Conservation (phyloP, 1,140 invertebrate species). For the Pseudomyrmex sp. region DNA sequence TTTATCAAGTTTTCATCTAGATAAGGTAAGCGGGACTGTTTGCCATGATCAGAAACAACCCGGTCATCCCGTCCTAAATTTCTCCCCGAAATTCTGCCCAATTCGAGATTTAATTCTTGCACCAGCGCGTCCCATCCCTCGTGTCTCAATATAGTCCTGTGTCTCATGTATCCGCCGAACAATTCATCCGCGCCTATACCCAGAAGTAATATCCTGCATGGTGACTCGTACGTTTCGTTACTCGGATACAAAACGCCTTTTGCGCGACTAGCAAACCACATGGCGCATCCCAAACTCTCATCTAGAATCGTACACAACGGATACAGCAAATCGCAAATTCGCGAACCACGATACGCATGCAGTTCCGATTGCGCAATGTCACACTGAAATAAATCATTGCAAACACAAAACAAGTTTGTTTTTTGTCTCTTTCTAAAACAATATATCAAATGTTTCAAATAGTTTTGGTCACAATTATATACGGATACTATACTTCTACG, state of each 20-base stretch:
- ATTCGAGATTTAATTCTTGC: slow-evolving; percentile 91
- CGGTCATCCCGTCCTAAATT: slow-evolving; percentile 98
- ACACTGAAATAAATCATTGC: slow-evolving; percentile 85
- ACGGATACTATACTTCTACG: slow-evolving; percentile 85
- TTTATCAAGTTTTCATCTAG: slow-evolving; percentile 95
- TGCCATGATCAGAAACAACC: slow-evolving; percentile 91
- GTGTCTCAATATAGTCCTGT: slow-evolving; percentile 90
- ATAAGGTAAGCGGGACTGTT: slow-evolving; percentile 95
- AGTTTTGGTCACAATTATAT: not conserved
- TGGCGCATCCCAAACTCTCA: slow-evolving; percentile 96
- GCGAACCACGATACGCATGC: slow-evolving; percentile 77
- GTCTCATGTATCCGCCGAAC: slow-evolving; percentile 96
- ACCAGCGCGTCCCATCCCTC: slow-evolving; percentile 89
- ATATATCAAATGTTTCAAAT: slow-evolving; percentile 64
- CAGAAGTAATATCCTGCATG: slow-evolving; percentile 92
- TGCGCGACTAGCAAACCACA: slow-evolving; percentile 97
- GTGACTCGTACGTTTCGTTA: slow-evolving; percentile 86
- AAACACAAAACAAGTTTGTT: slow-evolving; percentile 13
- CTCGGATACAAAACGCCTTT: slow-evolving; percentile 83
- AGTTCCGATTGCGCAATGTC: slow-evolving; percentile 92
- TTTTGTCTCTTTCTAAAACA: not conserved
- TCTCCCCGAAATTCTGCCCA: slow-evolving; percentile 93
- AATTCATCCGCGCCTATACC: slow-evolving; percentile 99
- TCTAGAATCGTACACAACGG: slow-evolving; percentile 96
- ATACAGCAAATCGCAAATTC: slow-evolving; percentile 92